Conservation (phyloP, 2,113 vertebrate species). For the Muntiacus muntjak region DNA sequence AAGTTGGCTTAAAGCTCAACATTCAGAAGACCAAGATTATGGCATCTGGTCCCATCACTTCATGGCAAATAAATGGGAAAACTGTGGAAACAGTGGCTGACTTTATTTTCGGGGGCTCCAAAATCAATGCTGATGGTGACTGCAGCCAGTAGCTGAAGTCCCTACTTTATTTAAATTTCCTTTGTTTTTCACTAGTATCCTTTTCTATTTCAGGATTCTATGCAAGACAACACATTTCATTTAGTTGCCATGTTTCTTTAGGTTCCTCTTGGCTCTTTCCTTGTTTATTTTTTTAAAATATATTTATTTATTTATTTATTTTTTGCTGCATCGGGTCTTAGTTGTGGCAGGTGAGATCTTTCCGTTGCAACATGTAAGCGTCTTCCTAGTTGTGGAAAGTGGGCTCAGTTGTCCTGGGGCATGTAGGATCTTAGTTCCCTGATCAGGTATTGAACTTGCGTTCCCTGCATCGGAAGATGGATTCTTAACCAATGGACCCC, state of each 20-base stretch:
- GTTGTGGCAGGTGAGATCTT: background rate
- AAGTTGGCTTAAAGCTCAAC: background rate
- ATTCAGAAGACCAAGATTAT: background rate
- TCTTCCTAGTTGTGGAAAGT: background rate
- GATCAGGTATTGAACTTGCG: background rate
- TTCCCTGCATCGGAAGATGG: background rate
- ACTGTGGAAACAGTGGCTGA: background rate
- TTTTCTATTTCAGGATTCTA: background rate
- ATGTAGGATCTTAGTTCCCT: background rate
- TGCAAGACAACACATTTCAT: background rate
- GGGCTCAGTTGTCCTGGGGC: background rate
- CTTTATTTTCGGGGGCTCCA: background rate
- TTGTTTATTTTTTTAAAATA: background rate
- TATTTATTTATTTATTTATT: background rate
- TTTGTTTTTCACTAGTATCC: background rate
- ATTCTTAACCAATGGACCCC: background rate
- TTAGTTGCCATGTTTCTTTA: background rate
- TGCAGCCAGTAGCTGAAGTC: background rate
- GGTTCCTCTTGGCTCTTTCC: background rate
- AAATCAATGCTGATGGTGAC: background rate
- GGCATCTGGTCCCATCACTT: accelerated
- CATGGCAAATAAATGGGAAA: background rate
- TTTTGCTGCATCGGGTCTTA: background rate
- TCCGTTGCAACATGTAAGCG: accelerated
- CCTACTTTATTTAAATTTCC: background rate